Evolutionary conservation across 2,113 vertebrate species (phyloP).

Genomic region (Aspiorhynchus laticeps): DNA sequence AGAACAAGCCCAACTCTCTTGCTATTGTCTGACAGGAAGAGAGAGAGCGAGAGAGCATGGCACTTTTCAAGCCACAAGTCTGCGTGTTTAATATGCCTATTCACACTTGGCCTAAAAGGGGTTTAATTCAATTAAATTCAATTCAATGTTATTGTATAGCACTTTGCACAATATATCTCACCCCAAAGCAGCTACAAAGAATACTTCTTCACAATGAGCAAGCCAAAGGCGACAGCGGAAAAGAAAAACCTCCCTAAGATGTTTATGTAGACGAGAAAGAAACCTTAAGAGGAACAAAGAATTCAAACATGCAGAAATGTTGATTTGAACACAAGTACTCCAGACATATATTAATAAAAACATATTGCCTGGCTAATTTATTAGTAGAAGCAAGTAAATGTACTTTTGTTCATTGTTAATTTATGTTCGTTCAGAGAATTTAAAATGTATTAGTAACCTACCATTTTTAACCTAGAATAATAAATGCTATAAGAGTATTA

Average conservation of each 20-base stretch:
- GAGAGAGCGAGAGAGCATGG: neutral
- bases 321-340: neutral
- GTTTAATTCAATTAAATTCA: neutral
- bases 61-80: slow-evolving; percentile 2
- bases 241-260: neutral
- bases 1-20: neutral
- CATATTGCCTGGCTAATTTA: neutral
- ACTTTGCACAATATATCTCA: neutral
- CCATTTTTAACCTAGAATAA: neutral
- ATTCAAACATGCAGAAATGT: neutral
- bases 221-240: neutral
- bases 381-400: neutral
- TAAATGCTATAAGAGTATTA: neutral
- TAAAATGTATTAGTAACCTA: neutral
- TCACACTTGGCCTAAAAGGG: neutral
- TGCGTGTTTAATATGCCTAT: neutral
- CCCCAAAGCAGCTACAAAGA: neutral
- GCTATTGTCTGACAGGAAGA: slow-evolving; percentile 7
- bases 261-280: neutral
- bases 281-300: neutral
- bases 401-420: neutral
- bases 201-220: neutral
- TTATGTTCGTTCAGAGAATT: no score
- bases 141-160: neutral
- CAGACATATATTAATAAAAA: neutral